Evolutionary conservation across 2,113 vertebrate genomes (phyloP), one percentile per base, ranked within the genome.

Genomic region (Rhinoderma darwinii): DNA sequence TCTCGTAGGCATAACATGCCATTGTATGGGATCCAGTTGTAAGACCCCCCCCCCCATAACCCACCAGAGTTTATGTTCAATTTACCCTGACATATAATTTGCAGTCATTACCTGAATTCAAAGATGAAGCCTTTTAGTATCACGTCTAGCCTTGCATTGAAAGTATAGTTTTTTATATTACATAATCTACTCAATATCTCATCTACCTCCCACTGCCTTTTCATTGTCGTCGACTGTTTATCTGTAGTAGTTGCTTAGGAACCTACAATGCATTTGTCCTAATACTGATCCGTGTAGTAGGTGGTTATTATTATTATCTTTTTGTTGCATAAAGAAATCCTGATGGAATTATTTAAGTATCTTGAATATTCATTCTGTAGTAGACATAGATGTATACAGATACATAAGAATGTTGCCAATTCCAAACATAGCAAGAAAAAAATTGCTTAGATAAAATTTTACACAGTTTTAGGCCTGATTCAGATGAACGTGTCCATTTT

Each of bases 211-310:
- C 73, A 75, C 74, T 43, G n/a, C 17, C 43, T 50, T 22, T 76
- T 50, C 74, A 50, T 76, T 44, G 74, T 43, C 15, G 41, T 25
- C 9, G 4, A 11, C 73, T 75, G 22, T 76, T 76, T 76, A 76
- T 76, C 44, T n/a, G 44, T 30, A 76, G 43, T 76, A 50, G 74
- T 47, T 76, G 74, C 74, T 50, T 50, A 32, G 74, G 15, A 32
- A 76, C 74, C 17, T 7, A 18, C 44, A 50, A 50, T 76, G n/a
- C 44, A 5, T 30, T 27, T 7, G 17, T 75, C 44, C 15, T 3
- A 50, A 44, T 50, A 2, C 15, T 12, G 25, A 27, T 0, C 43
- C 6, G 73, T 47, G 25, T 75, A 30, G n/a, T 74, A n/a, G 44
- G 44, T 6, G 44, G 56, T 18, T 54, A 59, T 59, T 59, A n/a